Evolutionary conservation across 2,888 invertebrate species (phyloP), one percentile per base, ranked within the genome.

Genomic region (Alloscopus bannaensis): DNA sequence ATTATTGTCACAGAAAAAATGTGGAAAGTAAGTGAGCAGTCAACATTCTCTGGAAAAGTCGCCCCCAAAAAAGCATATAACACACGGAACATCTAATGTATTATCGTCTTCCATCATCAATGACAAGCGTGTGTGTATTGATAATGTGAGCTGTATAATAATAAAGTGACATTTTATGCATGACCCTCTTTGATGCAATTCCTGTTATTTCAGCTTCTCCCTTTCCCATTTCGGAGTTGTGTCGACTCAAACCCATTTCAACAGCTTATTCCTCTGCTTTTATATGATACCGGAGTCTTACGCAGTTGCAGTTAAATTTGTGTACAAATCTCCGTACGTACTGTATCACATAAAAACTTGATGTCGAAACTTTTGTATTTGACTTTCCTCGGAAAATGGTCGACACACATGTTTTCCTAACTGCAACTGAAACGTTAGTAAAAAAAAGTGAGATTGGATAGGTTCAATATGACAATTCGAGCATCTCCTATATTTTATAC

Each of bases 11-110:
- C 29, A 29, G 18, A 57, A 3, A 36, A 36, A 36, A 13, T 20
- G 4, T 52, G 31, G 26, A 66, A 73, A 55, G 47, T 55, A 73
- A 70, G 60, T 60, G 47, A 73, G 73, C 66, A 73, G 66, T 73
- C 73, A 73, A 47, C 55, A 73, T 73, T 73, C 73, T n/a, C n/a
- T n/a, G n/a, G n/a, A n/a, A n/a, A n/a, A n/a, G n/a, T n/a, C n/a
- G n/a, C n/a, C n/a, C n/a, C n/a, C n/a, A n/a, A n/a, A n/a, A n/a
- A n/a, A n/a, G n/a, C n/a, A n/a, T n/a, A n/a, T n/a, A n/a, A n/a
- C n/a, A n/a, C 59, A 66, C 62, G 64, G 66, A 64, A 36, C 69
- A 22, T 40, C 26, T 42, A 13, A 42, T 13, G 45, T 55, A 55
- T 55, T 24, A 45, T 69, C 57, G 36, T 59, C 3, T 62, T 40